These are phyloP conservation scores for Orchesellides sinensis DNA, from an alignment of 2,888 invertebrate species.

Conservation along the genomic window DNA sequence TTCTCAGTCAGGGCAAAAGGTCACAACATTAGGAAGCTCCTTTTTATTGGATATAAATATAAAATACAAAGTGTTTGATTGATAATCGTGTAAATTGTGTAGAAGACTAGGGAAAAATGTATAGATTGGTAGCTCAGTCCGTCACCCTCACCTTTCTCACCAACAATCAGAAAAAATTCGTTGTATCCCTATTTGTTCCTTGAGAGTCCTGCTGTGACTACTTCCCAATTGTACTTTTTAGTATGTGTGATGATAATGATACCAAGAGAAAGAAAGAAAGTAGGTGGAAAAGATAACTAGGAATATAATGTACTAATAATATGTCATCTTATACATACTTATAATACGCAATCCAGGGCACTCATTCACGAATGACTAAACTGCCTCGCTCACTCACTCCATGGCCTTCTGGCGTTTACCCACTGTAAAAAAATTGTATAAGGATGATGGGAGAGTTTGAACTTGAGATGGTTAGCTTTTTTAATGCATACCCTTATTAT, in stretches of 20 bases:
- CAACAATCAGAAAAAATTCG: background rate
- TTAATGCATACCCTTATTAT: too few relatives aligned
- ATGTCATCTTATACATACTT: slow-evolving; percentile 26
- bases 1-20: too few relatives aligned
- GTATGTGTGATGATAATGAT: too few relatives aligned
- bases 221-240: slow-evolving; percentile 4
- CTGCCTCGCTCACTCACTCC: background rate
- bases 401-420: background rate
- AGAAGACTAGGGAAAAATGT: background rate
- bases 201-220: slow-evolving; percentile 15
- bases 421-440: background rate
- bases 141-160: slow-evolving; percentile 4
- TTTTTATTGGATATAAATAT: too few relatives aligned
- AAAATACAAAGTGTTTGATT: too few relatives aligned
- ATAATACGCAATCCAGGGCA: too few relatives aligned
- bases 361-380: slow-evolving; percentile 7
- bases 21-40: too few relatives aligned
- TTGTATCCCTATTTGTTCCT: background rate
- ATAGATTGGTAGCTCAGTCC: too few relatives aligned
- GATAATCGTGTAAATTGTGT: too few relatives aligned
- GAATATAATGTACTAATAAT: slow-evolving; percentile 27
- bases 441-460: background rate
- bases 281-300: too few relatives aligned
- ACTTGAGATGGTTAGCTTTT: too few relatives aligned
- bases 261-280: too few relatives aligned